Conservation (phyloP, 2,888 invertebrate genomes). For the Hololepta plana region DNA sequence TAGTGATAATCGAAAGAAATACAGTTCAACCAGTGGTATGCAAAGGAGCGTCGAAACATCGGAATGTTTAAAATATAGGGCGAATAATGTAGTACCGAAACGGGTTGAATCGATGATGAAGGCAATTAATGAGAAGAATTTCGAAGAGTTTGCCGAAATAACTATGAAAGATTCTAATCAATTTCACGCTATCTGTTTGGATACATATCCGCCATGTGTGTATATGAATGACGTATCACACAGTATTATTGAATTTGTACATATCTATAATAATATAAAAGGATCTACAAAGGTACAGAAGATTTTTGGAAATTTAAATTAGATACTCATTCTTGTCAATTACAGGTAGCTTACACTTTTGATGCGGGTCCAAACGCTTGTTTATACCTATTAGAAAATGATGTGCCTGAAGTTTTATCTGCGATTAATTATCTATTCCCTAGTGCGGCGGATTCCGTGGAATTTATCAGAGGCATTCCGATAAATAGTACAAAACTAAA, state of each 20-base stretch:
- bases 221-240: slow-evolving; percentile 87
- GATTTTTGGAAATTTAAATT: background rate
- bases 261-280: slow-evolving; percentile 57
- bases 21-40: slow-evolving; percentile 84
- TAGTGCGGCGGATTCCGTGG: slow-evolving; percentile 24
- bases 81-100: slow-evolving; percentile 52
- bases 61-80: slow-evolving; percentile 56
- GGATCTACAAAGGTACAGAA: slow-evolving; percentile 39
- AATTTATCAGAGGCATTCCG: slow-evolving; percentile 40
- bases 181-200: slow-evolving; percentile 84
- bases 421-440: slow-evolving; percentile 60
- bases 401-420: slow-evolving; percentile 49
- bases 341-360: slow-evolving; percentile 81
- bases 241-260: slow-evolving; percentile 59
- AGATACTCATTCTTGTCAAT: slow-evolving; percentile 2
- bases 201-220: slow-evolving; percentile 83
- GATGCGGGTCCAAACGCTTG: slow-evolving; percentile 98
- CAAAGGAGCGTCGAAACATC: slow-evolving; percentile 63
- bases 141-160: slow-evolving; percentile 70
- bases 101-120: slow-evolving; percentile 39
- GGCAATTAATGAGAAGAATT: slow-evolving; percentile 51
- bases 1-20: slow-evolving; percentile 64
- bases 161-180: slow-evolving; percentile 98
- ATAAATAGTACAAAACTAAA: slow-evolving; percentile 17
- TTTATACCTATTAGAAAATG: slow-evolving; percentile 60